Percentiles rank a stretch among this genome's conserved stretches.
phyloP scores from a whole-genome alignment of 2,797 vertebrate genomes.

The Molothrus ater region DNA sequence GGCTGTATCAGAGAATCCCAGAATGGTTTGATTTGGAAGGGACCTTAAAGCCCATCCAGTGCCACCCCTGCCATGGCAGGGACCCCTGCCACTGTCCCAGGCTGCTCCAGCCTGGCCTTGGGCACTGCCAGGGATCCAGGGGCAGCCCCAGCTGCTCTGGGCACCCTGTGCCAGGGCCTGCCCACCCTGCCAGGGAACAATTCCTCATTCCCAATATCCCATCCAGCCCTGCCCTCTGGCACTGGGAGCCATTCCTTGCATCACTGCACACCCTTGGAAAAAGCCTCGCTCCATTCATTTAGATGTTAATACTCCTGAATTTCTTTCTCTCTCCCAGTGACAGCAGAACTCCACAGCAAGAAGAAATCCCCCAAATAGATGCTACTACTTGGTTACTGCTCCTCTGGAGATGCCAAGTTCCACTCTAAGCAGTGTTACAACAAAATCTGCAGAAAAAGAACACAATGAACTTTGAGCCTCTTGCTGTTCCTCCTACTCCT shows the following conservation, averaged over 20 bases:
- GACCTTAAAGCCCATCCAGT: accelerated
- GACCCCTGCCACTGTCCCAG: not conserved
- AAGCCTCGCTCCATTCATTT: not conserved
- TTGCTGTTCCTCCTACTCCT: not conserved
- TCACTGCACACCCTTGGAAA: not conserved
- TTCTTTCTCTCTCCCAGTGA: not conserved
- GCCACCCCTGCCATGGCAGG: not conserved
- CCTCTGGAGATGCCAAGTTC: not conserved
- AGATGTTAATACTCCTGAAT: not conserved
- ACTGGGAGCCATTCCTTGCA: not conserved
- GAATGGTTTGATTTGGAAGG: not conserved
- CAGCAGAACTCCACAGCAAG: not conserved
- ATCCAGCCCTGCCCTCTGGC: not conserved
- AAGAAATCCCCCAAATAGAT: not conserved
- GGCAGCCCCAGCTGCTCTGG: not conserved
- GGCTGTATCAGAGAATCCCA: not conserved
- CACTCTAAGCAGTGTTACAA: not conserved
- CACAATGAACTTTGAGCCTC: not conserved
- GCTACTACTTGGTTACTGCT: not conserved
- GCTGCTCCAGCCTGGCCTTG: not conserved
- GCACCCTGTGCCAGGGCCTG: not conserved
- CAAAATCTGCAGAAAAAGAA: not conserved
- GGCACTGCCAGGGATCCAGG: not conserved
- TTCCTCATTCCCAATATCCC: not conserved
- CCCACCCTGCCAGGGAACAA: not conserved